These are phyloP conservation scores for Sinhomidia bicolor DNA, from an alignment of 2,888 invertebrate genomes.

Conservation along the genomic window DNA sequence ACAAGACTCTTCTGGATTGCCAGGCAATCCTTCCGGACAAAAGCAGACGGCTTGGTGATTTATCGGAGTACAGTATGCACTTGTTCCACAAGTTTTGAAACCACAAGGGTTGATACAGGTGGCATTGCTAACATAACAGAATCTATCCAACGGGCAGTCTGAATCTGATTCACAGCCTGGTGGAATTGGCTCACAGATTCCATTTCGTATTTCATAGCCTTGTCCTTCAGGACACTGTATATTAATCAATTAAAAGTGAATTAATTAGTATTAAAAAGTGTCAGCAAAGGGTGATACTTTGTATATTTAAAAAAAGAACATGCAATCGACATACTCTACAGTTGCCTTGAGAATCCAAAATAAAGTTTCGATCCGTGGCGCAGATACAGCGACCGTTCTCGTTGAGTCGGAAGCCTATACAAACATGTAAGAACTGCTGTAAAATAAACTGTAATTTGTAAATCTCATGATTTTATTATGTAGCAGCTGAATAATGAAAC, in stretches of 20 bases:
- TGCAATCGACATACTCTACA: too few species aligned
- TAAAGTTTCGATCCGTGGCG: conserved; percentile 89
- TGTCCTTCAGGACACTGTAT: conserved; percentile 88
- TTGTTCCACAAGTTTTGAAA: conserved; percentile 88
- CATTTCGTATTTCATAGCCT: conserved; percentile 84
- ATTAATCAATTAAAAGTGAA: too few species aligned
- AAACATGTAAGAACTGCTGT: not conserved
- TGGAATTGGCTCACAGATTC: conserved; percentile 73
- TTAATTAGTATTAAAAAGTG: too few species aligned
- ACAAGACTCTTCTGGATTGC: conserved; percentile 57
- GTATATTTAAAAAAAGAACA: too few species aligned
- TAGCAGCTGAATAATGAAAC: not conserved
- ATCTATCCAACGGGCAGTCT: conserved; percentile 88
- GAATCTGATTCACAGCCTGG: conserved; percentile 87
- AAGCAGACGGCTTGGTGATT: conserved; percentile 90
- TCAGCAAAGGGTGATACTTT: too few species aligned
- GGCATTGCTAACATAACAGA: conserved; percentile 87
- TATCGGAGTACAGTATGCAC: conserved; percentile 90
- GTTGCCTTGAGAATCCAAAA: conserved; percentile 88
- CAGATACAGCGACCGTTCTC: conserved; percentile 91
- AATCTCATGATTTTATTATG: too few species aligned
- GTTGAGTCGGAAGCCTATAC: conserved; percentile 87
- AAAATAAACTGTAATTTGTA: not conserved
- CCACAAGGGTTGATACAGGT: conserved; percentile 91
- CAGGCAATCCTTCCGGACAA: conserved; percentile 84